These are phyloP conservation scores for Syrista parreyssii DNA, from an alignment of 2,888 invertebrate genomes.

Conservation along the genomic window DNA sequence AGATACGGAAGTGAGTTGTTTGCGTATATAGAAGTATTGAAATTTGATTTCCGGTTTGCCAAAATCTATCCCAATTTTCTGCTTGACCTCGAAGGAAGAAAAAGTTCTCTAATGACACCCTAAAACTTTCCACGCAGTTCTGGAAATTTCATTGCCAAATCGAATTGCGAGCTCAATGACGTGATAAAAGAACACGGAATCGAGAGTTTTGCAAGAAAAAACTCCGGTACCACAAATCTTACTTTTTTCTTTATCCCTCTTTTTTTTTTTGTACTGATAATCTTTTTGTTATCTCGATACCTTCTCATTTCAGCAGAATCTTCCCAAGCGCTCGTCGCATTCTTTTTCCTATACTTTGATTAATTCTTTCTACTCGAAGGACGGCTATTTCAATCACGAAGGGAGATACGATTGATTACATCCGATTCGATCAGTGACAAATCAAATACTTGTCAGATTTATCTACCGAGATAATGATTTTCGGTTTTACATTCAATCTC, in stretches of 20 bases:
- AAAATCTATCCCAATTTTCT: neutral
- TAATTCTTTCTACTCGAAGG: neutral
- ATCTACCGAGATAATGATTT: neutral
- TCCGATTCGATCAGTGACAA: neutral
- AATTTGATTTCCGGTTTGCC: neutral
- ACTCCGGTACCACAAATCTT: neutral
- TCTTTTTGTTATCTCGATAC: neutral
- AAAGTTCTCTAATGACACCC: neutral
- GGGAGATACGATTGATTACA: neutral
- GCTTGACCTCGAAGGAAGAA: neutral
- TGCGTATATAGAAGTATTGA: neutral
- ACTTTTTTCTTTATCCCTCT: neutral
- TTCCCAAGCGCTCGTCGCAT: neutral
- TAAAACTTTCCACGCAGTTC: neutral
- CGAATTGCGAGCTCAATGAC: neutral
- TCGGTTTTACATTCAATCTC: neutral
- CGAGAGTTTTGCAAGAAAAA: neutral
- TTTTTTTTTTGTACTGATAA: neutral
- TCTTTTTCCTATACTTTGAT: neutral
- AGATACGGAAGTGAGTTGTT: neutral
- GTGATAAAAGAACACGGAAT: neutral
- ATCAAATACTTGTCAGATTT: neutral
- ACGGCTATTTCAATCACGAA: neutral
- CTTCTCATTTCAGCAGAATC: neutral
- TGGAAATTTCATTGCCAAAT: neutral